A percentile compares a stretch with the other conserved stretches of the same genome.
These are phyloP conservation scores for Pterostichus madidus DNA, from an alignment of 2,888 invertebrate species.

Conservation along the genomic window DNA sequence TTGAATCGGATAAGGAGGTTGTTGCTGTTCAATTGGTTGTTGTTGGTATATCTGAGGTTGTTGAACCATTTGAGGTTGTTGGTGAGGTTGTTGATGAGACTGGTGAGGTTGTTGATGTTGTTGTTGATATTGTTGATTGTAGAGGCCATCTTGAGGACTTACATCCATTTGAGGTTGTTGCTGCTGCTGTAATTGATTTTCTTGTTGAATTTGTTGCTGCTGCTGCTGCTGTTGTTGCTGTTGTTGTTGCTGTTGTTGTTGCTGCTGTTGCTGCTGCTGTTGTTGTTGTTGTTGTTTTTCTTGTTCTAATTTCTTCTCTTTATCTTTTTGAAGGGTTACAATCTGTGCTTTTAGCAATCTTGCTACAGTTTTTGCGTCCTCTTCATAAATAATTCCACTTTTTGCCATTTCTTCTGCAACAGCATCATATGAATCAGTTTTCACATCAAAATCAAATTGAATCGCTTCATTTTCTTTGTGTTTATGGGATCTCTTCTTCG, in stretches of 20 bases:
- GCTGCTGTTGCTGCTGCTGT: slow-evolving; percentile 77
- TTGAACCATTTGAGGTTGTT: slow-evolving; percentile 70
- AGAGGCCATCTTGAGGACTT: slow-evolving; percentile 62
- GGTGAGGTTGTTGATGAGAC: slow-evolving; percentile 68
- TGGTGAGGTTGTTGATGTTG: slow-evolving; percentile 68
- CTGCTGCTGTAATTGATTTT: slow-evolving; percentile 76
- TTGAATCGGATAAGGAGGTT: no score
- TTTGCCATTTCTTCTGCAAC: slow-evolving; percentile 97
- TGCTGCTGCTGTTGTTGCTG: slow-evolving; percentile 72
- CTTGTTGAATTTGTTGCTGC: slow-evolving; percentile 77
- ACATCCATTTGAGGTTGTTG: slow-evolving; percentile 65
- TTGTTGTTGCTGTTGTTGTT: slow-evolving; percentile 78
- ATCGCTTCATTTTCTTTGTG: slow-evolving; percentile 99
- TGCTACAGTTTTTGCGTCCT: slow-evolving; percentile 94
- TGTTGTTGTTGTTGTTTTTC: slow-evolving; percentile 74
- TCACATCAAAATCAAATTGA: slow-evolving; percentile 98
- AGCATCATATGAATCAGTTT: slow-evolving; percentile 94
- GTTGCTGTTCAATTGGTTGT: background rate
- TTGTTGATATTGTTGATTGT: slow-evolving; percentile 75
- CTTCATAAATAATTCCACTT: slow-evolving; percentile 96
- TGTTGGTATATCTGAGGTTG: slow-evolving; percentile 67
- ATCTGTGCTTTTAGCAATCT: slow-evolving; percentile 95
- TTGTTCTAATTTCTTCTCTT: slow-evolving; percentile 80
- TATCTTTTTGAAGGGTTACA: slow-evolving; percentile 84
- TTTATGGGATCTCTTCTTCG: slow-evolving; percentile 97